Evolutionary conservation across 2,797 vertebrate species (phyloP), one percentile per base, ranked within the genome.

Genomic region (Galagoides demidoff): DNA sequence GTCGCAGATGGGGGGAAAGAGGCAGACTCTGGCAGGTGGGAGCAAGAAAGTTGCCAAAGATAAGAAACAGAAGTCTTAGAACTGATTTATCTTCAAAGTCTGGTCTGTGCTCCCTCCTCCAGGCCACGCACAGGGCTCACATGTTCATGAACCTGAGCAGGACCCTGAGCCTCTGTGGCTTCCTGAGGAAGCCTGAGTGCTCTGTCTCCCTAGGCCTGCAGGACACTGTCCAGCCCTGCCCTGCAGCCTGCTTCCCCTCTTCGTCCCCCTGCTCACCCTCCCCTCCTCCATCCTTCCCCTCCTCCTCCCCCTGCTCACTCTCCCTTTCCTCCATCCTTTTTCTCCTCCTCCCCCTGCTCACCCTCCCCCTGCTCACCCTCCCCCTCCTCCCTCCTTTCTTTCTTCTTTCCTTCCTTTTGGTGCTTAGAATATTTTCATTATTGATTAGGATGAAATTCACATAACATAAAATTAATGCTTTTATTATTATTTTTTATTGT

Each of bases 21-120:
- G 31, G 25, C 1, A 7, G 27, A 19, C 1, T 0, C 25, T 0
- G 3, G 14, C 0, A 20, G 22, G 16, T 17, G 16, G 16, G 37
- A 68, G 27, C 13, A 3, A 1, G 39, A 16, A 6, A 59, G 8
- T 13, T 17, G 2, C 9, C 16, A 13, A 29, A 76, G 57, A 29
- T 10, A 19, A 57, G 29, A 39, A 27, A 25, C 27, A 59, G 10
- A 3, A 7, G 29, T 7, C 61, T 68, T 43, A 34, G 45, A 92
- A 19, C 49, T 10, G 25, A 45, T 68, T 52, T 22, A 22, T 45
- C 39, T 74, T 49, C 43, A 52, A 83, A 74, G n/a, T 63, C 22
- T 63, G 25, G 29, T 66, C 59, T 27, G 6, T 23, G n/a, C 70
- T 11, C 23, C 11, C 23, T 31, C 16, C 29, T 57, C 71, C 45